Percentiles rank a stretch among this genome's conserved stretches.
These are phyloP conservation scores for Lasioglossum leucozonium DNA, from an alignment of 2,888 invertebrate genomes.

Conservation along the genomic window DNA sequence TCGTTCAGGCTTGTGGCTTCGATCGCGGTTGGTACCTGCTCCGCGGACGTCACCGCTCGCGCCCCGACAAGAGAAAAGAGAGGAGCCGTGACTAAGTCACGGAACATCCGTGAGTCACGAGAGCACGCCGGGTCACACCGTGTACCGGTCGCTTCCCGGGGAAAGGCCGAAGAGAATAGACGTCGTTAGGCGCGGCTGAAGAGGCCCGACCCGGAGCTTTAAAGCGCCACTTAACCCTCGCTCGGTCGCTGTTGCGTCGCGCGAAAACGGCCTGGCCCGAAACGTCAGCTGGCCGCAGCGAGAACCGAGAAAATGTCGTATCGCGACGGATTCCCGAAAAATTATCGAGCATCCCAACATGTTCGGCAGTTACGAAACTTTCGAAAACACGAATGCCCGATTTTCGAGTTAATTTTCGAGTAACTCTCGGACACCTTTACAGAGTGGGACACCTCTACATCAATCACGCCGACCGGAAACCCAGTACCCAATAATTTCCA, in stretches of 20 bases:
- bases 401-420: background rate
- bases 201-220: slow-evolving; percentile 37
- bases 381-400: too few relatives aligned
- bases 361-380: too few relatives aligned
- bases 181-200: slow-evolving; percentile 66
- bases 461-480: background rate
- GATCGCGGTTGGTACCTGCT: slow-evolving; percentile 44
- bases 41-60: slow-evolving; percentile 31
- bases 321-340: too few relatives aligned
- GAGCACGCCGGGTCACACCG: slow-evolving; percentile 55
- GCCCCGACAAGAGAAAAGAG: slow-evolving; percentile 20
- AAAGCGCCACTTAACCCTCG: slow-evolving; percentile 54
- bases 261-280: slow-evolving; percentile 7
- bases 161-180: slow-evolving; percentile 67
- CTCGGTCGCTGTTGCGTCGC: slow-evolving; percentile 16
- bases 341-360: too few relatives aligned
- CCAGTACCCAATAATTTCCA: background rate
- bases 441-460: background rate
- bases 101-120: slow-evolving; percentile 74
- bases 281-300: background rate
- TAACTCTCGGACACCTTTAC: background rate
- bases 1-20: slow-evolving; percentile 55
- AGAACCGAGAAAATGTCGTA: too few relatives aligned
- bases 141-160: slow-evolving; percentile 25
- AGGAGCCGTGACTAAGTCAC: slow-evolving; percentile 70